Evolutionary conservation across 2,113 vertebrate species (phyloP), one percentile per base, ranked within the genome.

Genomic region (human): DNA sequence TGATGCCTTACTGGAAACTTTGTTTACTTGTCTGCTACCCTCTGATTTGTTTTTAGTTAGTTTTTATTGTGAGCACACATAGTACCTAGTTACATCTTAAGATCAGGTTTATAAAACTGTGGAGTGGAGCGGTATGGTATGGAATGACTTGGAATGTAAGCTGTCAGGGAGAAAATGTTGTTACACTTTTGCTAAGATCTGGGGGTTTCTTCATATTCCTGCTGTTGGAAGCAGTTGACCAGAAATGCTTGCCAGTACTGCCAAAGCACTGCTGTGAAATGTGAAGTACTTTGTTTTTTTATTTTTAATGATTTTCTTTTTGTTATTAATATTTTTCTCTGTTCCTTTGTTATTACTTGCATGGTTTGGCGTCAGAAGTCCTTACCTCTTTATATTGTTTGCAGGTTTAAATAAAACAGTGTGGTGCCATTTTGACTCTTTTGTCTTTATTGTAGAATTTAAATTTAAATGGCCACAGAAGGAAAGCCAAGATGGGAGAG

Each of bases 1-100:
- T 96, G 97, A 98, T 98, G 98, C 99, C 98, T 99, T 98, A 98
- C 97, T 94, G 96, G 98, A 98, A 98, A 97, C 93, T 97, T 97
- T 98, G 3, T 92, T 96, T 90, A 88, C 92, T 95, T 94, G 86
- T 91, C 72, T 92, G 48, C 79, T 50, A 40, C 96, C 96, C 95
- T 98, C 96, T 98, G 97, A 97, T 97, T 96, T 94, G 92, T 97
- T 93, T 97, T 90, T 95, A 95, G 97, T 94, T 96, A 91, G 97
- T 94, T 92, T 95, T 97, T 85, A 11, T 98, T 98, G 96, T 98
- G 95, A 96, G 96, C 79, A 95, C 78, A 78, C 95, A 45, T 96
- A 97, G 82, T 98, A 80, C 75, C 55, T 95, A 6, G 82, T 89
- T 98, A 93, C 3, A 3, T 89, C 52, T 64, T 68, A 64, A 52